phyloP scores from a whole-genome alignment of 2,797 vertebrate species.

The Kryptopterus vitreolus region DNA sequence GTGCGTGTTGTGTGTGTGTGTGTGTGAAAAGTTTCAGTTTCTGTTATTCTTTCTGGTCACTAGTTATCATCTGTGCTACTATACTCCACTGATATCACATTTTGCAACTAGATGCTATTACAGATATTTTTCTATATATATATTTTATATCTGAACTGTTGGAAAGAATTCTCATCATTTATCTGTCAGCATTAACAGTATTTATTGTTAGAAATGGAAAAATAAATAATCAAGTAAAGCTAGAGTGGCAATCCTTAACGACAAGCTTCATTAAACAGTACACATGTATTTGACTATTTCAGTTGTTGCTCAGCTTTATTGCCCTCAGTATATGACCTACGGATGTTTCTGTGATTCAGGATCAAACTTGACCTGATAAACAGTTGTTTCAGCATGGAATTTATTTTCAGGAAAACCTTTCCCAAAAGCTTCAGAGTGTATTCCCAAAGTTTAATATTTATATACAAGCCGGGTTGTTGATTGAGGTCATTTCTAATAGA shows the following conservation, averaged over 20 bases:
- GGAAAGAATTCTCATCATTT: background rate
- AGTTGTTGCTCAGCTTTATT: background rate
- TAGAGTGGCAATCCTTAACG: background rate
- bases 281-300: no score
- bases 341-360: background rate
- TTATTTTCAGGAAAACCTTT: background rate
- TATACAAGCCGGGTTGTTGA: background rate
- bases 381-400: background rate
- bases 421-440: background rate
- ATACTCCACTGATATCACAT: background rate
- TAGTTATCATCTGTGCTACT: background rate
- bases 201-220: background rate
- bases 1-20: background rate
- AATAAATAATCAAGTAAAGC: background rate
- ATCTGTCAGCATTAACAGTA: no score
- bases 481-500: slow-evolving; percentile 40
- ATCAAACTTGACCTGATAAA: background rate
- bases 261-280: background rate
- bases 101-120: background rate
- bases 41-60: background rate
- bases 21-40: slow-evolving; percentile 3
- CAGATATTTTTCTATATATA: no score
- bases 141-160: background rate
- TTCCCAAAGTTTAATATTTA: background rate
- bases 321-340: background rate